These are phyloP conservation scores for Irena cyanogastra DNA, from an alignment of 2,113 vertebrate genomes.

Conservation along the genomic window DNA sequence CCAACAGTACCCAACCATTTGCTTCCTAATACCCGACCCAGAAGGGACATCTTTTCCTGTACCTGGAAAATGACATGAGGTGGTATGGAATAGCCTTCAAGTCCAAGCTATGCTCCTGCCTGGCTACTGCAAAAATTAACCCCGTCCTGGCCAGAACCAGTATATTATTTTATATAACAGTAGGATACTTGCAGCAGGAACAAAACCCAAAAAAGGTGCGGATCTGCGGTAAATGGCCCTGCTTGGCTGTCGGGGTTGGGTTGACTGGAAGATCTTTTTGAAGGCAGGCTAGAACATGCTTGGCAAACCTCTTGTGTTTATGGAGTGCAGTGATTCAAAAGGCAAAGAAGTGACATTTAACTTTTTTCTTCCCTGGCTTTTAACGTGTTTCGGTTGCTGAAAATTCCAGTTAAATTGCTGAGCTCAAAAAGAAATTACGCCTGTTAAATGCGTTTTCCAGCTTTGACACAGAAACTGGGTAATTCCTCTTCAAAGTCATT, in stretches of 20 bases:
- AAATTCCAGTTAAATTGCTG: background rate
- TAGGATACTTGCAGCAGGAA: background rate
- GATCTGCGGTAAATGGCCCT: background rate
- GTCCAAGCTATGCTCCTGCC: background rate
- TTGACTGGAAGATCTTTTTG: background rate
- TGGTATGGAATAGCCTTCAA: background rate
- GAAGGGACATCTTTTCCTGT: background rate
- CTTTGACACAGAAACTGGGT: background rate
- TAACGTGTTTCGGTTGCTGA: background rate
- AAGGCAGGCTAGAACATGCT: background rate
- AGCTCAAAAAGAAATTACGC: background rate
- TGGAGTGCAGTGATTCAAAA: background rate
- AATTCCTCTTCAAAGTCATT: slow-evolving; percentile 18
- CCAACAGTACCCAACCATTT: background rate
- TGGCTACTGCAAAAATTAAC: background rate
- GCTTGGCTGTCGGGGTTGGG: background rate
- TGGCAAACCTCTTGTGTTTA: background rate
- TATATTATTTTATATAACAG: background rate
- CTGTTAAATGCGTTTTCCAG: background rate
- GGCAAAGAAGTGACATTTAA: background rate
- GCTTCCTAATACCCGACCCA: accelerated
- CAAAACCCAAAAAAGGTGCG: background rate
- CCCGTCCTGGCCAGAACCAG: background rate
- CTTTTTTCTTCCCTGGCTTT: background rate
- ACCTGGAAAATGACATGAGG: background rate